Conservation (phyloP, 2,113 vertebrate genomes). For the Proteles cristata region DNA sequence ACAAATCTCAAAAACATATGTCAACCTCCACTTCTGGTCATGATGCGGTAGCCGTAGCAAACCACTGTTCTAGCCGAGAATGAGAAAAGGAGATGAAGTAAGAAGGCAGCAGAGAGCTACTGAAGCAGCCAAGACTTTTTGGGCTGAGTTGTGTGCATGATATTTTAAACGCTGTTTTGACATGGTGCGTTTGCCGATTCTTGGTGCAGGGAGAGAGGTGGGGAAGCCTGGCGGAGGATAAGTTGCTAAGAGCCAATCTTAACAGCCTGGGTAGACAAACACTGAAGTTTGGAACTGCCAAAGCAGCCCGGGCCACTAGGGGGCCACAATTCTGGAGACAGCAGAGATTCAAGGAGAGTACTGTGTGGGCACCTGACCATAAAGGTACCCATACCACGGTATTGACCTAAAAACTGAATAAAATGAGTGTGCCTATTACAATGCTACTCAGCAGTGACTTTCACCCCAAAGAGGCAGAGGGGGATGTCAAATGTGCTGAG, state of each 20-base stretch:
- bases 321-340: not conserved
- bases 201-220: not conserved
- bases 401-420: not conserved
- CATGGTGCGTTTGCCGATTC: not conserved
- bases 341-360: not conserved
- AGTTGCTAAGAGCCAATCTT: not conserved
- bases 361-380: rapidly evolving
- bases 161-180: not conserved
- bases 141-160: not conserved
- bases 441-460: not conserved
- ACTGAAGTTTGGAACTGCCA: no score
- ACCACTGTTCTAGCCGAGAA: not conserved
- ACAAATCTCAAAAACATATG: conserved; percentile 59
- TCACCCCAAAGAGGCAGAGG: not conserved
- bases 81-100: not conserved
- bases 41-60: not conserved
- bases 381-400: not conserved
- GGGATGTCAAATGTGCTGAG: no score
- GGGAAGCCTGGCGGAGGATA: not conserved
- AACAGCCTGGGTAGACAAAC: not conserved
- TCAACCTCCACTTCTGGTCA: conserved; percentile 41
- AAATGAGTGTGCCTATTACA: not conserved
- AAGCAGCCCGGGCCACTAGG: not conserved
- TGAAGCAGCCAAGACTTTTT: not conserved
- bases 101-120: not conserved